A percentile compares a stretch with the other conserved stretches of the same genome.
Evolutionary conservation across 2,888 invertebrate species (phyloP).

Genomic region (Tenthredo mesomela): DNA sequence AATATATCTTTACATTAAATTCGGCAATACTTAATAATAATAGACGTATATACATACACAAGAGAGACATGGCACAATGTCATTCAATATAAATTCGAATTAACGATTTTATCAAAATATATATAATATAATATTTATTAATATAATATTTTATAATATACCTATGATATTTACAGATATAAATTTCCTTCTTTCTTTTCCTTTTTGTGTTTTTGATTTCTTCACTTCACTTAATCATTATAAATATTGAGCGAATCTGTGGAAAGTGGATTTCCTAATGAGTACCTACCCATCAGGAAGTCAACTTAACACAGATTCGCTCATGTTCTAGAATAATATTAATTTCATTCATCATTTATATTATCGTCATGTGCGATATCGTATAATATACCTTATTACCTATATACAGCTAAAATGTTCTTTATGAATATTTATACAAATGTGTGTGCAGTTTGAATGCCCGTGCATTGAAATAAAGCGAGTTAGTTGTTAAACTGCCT

Average conservation of each 20-base stretch:
- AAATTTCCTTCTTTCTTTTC: neutral
- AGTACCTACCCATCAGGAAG: no score
- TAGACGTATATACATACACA: slow-evolving; percentile 30
- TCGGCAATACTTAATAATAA: neutral
- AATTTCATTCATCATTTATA: slow-evolving; percentile 52
- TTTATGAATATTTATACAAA: slow-evolving; percentile 55
- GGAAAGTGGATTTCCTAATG: no score
- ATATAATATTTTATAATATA: slow-evolving; percentile 21
- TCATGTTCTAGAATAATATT: neutral
- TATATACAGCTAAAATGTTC: neutral
- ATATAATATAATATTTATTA: neutral
- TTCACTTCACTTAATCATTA: slow-evolving; percentile 11
- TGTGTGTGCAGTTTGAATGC: slow-evolving; percentile 59
- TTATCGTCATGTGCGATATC: neutral
- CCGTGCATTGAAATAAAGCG: slow-evolving; percentile 54
- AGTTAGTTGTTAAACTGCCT: slow-evolving; percentile 24
- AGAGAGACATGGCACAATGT: slow-evolving; percentile 67
- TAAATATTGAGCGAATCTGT: slow-evolving; percentile 1
- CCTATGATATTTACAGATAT: slow-evolving; percentile 12
- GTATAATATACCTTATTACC: neutral
- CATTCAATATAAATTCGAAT: slow-evolving; percentile 63
- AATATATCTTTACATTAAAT: slow-evolving; percentile 4
- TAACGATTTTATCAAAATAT: slow-evolving; percentile 48
- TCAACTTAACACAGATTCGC: no score
- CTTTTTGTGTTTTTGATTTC: slow-evolving; percentile 17